Conservation (phyloP, 2,888 invertebrate genomes). For the Alentia gelatinosa region DNA sequence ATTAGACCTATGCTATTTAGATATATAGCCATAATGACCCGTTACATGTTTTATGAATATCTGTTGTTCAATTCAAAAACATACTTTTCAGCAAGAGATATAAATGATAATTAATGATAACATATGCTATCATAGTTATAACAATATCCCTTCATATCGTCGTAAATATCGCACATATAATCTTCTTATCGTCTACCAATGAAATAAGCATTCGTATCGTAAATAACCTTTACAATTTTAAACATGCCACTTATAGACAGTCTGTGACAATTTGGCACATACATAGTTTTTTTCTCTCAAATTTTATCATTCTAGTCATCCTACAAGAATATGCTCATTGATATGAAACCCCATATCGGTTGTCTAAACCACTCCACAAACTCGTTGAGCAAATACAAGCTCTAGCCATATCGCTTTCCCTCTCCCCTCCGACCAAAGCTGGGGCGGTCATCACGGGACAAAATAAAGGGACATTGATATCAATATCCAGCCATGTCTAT, state of each 20-base stretch:
- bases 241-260: not conserved
- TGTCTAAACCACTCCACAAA: not conserved
- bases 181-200: not conserved
- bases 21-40: not conserved
- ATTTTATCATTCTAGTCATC: not conserved
- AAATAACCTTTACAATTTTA: not conserved
- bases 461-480: not conserved
- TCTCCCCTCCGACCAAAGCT: not conserved
- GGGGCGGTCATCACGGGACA: not conserved
- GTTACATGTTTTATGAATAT: not conserved
- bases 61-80: not conserved
- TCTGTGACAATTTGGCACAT: not conserved
- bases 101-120: not conserved
- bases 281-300: not conserved
- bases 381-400: not conserved
- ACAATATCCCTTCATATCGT: not conserved
- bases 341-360: not conserved
- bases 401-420: not conserved
- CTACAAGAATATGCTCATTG: not conserved
- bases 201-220: not conserved
- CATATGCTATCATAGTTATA: not conserved
- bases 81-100: not conserved
- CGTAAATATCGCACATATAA: not conserved
- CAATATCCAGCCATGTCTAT: not conserved
- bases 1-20: no score